Percentiles rank a stretch among this genome's conserved stretches.
phyloP scores from a whole-genome alignment of 1,140 invertebrate species.

The Hylaeus volcanicus region DNA sequence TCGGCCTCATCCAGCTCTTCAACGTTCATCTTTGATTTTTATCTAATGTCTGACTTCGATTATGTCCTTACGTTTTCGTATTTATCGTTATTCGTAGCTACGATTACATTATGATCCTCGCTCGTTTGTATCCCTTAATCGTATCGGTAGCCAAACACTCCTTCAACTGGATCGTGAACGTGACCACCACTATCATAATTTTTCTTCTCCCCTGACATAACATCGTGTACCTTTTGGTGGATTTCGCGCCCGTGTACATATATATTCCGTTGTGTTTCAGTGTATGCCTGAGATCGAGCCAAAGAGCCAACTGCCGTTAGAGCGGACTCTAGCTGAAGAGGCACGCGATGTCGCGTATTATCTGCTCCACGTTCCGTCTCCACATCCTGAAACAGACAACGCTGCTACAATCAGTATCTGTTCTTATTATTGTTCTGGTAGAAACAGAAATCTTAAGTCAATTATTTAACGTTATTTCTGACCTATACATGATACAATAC shows the following conservation, averaged over 20 bases:
- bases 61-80: background rate
- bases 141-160: background rate
- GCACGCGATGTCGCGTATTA: constrained; percentile 73
- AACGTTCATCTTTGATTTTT: background rate
- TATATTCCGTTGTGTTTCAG: constrained; percentile 30
- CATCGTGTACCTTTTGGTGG: constrained; percentile 33
- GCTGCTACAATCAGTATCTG: background rate
- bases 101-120: background rate
- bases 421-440: background rate
- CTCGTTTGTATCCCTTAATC: background rate
- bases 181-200: background rate
- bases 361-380: constrained; percentile 76
- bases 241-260: constrained; percentile 16
- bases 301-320: constrained; percentile 63
- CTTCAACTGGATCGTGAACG: background rate
- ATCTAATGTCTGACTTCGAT: background rate
- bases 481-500: no score
- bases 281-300: constrained; percentile 72
- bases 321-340: constrained; percentile 70
- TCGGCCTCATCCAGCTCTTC: background rate
- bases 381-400: constrained; percentile 68
- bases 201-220: background rate
- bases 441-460: background rate
- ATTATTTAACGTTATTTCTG: no score
- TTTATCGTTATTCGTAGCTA: no score